Evolutionary conservation across 2,797 vertebrate genomes (phyloP), one percentile per base, ranked within the genome.

Genomic region (Poeciliopsis turneri): DNA sequence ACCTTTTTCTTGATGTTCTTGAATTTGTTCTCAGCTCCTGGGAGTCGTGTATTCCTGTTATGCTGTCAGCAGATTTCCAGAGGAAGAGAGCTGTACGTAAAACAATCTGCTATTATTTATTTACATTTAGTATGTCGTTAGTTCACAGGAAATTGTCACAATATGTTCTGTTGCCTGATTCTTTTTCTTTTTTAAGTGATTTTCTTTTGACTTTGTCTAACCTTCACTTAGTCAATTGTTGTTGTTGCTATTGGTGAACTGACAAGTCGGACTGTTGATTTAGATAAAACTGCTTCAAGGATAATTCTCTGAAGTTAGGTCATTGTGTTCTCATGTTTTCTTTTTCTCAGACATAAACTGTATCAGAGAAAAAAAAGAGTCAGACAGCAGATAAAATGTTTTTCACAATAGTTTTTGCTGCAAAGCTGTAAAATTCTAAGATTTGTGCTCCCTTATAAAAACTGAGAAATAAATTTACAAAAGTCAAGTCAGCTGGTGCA

Each of bases 51-150:
- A 95, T 0, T 96, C 96, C 92, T 97, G 96, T 91, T 96, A 97
- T 0, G 88, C 97, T 49, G 94, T 96, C 93, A 97, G 95, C 64
- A 93, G 94, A 78, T 94, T 95, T 83, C 96, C 96, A 64, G 96
- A 97, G 75, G 97, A 97, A 70, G 97, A 97, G 93, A 96, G 95
- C 92, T 98, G 96, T 97, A 92, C 97, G 97, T 97, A 72, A 59
- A 82, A 80, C 36, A 78, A 7, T 45, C 3, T 28, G 4, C 57
- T 23, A 73, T 55, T 43, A 15, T 16, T 66, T 15, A 5, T 76
- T 66, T 59, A 25, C 30, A 46, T 25, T 16, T 1, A 4, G 1
- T 47, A 4, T 20, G 7, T 57, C 6, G 28, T n/a, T 43, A 23
- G n/a, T 53, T 53, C 1, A 53, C 5, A 49, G 23, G 4, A 66